Conservation (phyloP, 2,888 invertebrate species). For the Drosophila suboccidentalis region DNA sequence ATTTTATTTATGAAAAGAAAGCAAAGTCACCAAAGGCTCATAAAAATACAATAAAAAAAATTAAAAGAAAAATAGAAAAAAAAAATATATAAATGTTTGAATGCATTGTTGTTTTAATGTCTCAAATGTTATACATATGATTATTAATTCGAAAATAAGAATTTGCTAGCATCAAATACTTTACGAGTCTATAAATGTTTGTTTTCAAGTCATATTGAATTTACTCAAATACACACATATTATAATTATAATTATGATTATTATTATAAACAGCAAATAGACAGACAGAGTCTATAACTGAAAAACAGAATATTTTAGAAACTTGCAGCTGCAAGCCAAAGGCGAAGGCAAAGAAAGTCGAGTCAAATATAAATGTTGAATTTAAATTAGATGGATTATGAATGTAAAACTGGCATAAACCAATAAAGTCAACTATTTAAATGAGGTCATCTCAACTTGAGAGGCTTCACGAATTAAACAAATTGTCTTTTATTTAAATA, state of each 20-base stretch:
- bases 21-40: constrained; percentile 33
- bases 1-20: constrained; percentile 61
- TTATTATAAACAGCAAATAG: constrained; percentile 16
- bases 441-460: constrained; percentile 42
- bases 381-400: constrained; percentile 56
- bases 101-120: constrained; percentile 65
- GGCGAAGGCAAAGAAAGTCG: constrained; percentile 32
- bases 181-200: constrained; percentile 54
- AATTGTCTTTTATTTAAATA: neutral
- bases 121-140: constrained; percentile 62
- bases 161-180: constrained; percentile 54
- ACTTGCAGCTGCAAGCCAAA: constrained; percentile 47
- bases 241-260: constrained; percentile 42
- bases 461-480: constrained; percentile 50
- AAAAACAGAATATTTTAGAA: constrained; percentile 27
- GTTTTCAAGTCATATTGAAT: constrained; percentile 76
- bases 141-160: constrained; percentile 48
- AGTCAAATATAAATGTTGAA: constrained; percentile 66
- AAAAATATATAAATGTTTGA: constrained; percentile 49
- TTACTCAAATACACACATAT: constrained; percentile 81
- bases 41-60: constrained; percentile 28
- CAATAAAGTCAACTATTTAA: constrained; percentile 68
- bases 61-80: constrained; percentile 18
- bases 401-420: constrained; percentile 53
- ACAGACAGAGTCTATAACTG: constrained; percentile 11